A percentile compares a stretch with the other conserved stretches of the same genome.
These are phyloP conservation scores for Octomys mimax DNA, from an alignment of 2,797 vertebrate genomes.

Conservation along the genomic window DNA sequence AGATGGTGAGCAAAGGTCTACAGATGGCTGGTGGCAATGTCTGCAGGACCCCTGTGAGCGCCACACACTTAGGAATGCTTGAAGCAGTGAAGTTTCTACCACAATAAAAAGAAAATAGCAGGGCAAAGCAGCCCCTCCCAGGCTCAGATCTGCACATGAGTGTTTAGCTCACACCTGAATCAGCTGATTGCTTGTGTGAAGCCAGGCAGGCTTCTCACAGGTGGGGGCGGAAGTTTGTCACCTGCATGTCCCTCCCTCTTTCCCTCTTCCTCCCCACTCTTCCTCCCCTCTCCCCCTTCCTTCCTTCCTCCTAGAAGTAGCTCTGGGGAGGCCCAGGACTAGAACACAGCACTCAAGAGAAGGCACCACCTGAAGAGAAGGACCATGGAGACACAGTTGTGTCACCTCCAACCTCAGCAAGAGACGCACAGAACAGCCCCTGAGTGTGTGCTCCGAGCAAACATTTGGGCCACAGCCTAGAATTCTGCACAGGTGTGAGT, in stretches of 20 bases:
- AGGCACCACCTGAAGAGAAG: neutral
- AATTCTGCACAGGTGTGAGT: neutral
- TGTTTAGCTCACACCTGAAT: neutral
- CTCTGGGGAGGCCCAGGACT: neutral
- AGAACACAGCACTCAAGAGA: neutral
- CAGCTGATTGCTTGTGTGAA: neutral
- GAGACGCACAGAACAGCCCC: neutral
- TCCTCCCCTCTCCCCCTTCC: neutral
- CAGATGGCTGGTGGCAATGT: neutral
- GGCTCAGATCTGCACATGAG: neutral
- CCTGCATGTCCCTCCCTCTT: neutral
- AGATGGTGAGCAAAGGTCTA: neutral
- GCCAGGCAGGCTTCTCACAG: neutral
- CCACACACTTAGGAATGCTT: neutral
- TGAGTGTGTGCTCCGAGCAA: neutral
- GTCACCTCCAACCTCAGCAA: neutral
- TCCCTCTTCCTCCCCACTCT: neutral
- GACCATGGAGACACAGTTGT: neutral
- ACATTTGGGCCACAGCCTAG: neutral
- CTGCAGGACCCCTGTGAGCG: accelerated
- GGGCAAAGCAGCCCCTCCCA: neutral
- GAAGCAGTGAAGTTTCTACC: neutral
- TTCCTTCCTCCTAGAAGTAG: neutral
- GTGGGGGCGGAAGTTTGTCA: neutral
- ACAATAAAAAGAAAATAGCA: neutral